Base-by-base conservation (phyloP, 2,888 invertebrate species). In the Sturmia bella region DNA sequence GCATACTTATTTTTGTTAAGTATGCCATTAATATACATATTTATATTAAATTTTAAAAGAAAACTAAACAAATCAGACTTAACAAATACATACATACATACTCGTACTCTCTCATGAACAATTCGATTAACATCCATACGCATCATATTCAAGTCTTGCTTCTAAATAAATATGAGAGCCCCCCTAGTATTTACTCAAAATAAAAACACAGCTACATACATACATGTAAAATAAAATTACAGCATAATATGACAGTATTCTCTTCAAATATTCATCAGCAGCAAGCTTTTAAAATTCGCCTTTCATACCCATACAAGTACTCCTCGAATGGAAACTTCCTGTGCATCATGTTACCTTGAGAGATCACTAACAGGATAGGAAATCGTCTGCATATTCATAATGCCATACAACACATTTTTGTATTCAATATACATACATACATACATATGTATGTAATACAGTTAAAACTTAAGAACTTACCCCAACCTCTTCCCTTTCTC, bases 1-100 rank as follows among this genome's bases (percentile, higher is more conserved):
- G 43, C 72, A 84, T 77, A 82, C 73, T 75, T 78, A 82, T 82
- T 83, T 78, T 68, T 82, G 72, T 83, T 80, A 78, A 82, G 83
- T 83, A 83, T 84, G 70, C 39, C 41, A 77, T 52, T 74, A 59
- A 13, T 43, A 74, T n/a, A n/a, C n/a, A n/a, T 75, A 72, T 73
- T 68, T 15, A 82, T 43, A 77, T 69, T 57, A 73, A 73, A 61
- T 69, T 50, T 21, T 37, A 50, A 32, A 57, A 43, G n/a, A 54
- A 32, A 70, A 73, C 64, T 24, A 66, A 72, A 54, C 64, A 79
- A 69, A 48, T 11, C 68, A 69, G 45, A 57, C 59, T 19, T 69
- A 63, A 59, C 52, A 77, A 61, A 77, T 73, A 45, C 69, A 52
- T 70, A 63, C 68, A 54, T 73, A 82, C 52, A 21, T 39, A 50